Base-by-base conservation (phyloP, 2,888 invertebrate species). In the Tiliacea aurago region DNA sequence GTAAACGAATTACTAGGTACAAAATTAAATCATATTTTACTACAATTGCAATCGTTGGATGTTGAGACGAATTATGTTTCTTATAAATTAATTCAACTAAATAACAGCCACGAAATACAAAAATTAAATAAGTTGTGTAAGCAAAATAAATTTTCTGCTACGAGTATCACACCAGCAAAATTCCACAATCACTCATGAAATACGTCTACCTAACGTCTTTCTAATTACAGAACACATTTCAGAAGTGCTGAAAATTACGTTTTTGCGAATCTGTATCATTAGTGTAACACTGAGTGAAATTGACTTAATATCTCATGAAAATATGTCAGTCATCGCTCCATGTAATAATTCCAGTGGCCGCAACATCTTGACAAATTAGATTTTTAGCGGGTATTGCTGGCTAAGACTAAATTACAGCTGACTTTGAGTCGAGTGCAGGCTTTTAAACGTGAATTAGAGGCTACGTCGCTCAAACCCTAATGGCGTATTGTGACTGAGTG, bases 341-440 rank as follows among this genome's bases (percentile, higher is more conserved):
- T 83, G 63, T 83, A 83, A 87, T 86, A 83, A 81, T 79, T 78
- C 43, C 66, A 85, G 81, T 87, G 79, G 79, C 86, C 92, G 86
- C 94, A 93, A 91, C 90, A 91, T 91, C 90, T 95, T 96, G 96
- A 96, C 93, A 96, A 96, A 96, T 96, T 95, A 95, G 94, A 96
- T 96, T 96, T 94, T 95, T 94, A 94, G 91, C 91, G 91, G 94
- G 92, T 94, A 93, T 95, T 94, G 91, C 94, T 93, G 92, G 94
- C 92, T 95, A 93, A 95, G 95, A 94, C 94, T 90, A 95, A 96
- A 96, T 96, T 96, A 95, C 90, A 90, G 92, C 90, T 91, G 96
- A 96, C 96, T 95, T 95, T 93, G 93, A 95, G 91, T 93, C 93
- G 90, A 96, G 96, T 96, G 96, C 96, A 96, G 92, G 96, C 96